Percentiles rank a stretch among this genome's conserved stretches.
Conservation (phyloP, 2,797 vertebrate species). For the Sebastes reedi region DNA sequence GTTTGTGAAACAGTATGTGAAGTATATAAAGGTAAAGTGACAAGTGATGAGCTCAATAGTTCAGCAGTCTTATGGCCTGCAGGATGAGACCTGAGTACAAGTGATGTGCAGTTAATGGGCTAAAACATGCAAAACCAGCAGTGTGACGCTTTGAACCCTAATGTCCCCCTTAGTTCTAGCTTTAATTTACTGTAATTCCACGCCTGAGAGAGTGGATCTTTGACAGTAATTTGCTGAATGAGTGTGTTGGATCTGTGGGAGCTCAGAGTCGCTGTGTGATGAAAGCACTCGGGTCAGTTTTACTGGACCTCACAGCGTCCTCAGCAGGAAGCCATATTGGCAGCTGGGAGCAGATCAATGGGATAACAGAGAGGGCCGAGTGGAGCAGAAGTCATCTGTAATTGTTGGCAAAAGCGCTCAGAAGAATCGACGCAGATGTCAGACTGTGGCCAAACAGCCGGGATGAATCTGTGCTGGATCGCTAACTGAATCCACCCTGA, state of each 20-base stretch:
- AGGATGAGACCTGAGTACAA: not conserved
- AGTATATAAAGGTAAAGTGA: no score
- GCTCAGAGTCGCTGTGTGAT: not conserved
- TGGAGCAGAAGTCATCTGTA: constrained; percentile 21
- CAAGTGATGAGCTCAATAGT: no score
- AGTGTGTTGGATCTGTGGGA: not conserved
- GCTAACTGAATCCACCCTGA: not conserved
- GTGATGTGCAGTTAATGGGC: not conserved
- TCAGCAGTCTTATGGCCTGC: no score
- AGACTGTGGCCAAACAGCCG: constrained; percentile 11
- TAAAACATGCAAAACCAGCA: not conserved
- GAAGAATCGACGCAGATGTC: constrained; percentile 27
- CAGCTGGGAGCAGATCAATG: constrained; percentile 34
- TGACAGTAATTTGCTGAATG: not conserved
- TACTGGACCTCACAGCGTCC: not conserved
- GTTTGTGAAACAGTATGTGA: no score
- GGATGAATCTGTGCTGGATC: constrained; percentile 2
- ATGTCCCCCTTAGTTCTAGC: not conserved
- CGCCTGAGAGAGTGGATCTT: not conserved
- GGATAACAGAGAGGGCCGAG: not conserved
- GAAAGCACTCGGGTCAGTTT: constrained; percentile 1
- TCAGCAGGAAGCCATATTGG: constrained; percentile 3
- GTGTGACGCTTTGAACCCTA: not conserved
- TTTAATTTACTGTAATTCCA: not conserved
- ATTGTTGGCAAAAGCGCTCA: constrained; percentile 16